Evolutionary conservation across 2,888 invertebrate species (phyloP), one percentile per base, ranked within the genome.

Genomic region (Bunonema sp.): DNA sequence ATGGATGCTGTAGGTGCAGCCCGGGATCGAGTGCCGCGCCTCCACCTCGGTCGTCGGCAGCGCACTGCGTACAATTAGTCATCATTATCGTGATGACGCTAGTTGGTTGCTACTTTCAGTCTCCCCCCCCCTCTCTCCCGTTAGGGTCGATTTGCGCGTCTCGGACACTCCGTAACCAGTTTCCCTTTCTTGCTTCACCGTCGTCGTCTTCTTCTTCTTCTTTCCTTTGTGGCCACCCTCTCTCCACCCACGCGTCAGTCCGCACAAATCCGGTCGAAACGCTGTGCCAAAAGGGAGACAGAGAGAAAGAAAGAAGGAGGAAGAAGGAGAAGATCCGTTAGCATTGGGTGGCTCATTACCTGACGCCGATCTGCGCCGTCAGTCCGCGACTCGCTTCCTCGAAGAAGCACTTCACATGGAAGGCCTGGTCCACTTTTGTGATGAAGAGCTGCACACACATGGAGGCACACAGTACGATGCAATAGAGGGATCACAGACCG

Each of bases 321-420:
- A 2, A 2, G 16, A 2, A 23, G 7, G 12, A 26, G 28, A 7
- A 36, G 2, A 28, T 28, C 8, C 28, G 28, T n/a, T 28, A 8
- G n/a, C 8, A 28, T 28, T n/a, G 8, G n/a, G 8, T 8, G 28
- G 28, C 28, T 28, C 7, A 32, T 28, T 21, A 63, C 64, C 62
- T 67, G 42, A 68, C 68, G 18, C 68, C 68, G 37, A 68, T 39
- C 44, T 69, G 68, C 4, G 68, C 68, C 2, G 67, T 68, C 15
- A 68, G 46, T 7, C 67, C 67, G 18, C 58, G 49, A 31, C 51
- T 60, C 4, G 65, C 67, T 36, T 68, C 68, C 39, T 68, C 68
- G 46, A 68, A 68, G 53, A 68, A 68, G 40, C 68, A 68, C 40
- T 68, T 68, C 18, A 69, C 68, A 41, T 68, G 68, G 44, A 61